phyloP scores from a whole-genome alignment of 2,888 invertebrate species.

The Hirudinaria manillensis region DNA sequence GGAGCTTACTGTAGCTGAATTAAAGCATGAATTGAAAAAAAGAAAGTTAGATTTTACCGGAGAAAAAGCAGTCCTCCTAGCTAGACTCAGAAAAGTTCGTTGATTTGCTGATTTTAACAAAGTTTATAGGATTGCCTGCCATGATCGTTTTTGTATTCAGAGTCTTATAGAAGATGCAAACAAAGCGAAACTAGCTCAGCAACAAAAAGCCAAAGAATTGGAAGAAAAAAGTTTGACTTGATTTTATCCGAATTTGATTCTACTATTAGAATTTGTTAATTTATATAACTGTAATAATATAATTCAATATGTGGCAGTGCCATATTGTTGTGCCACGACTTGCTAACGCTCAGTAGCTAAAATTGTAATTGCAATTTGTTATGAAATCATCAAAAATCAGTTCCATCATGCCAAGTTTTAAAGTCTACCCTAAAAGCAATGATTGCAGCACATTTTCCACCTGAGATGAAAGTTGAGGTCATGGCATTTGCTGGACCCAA shows the following conservation, averaged over 20 bases:
- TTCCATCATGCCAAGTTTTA: too few relatives aligned
- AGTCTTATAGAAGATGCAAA: neutral
- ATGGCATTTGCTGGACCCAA: too few relatives aligned
- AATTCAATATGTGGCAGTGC: too few relatives aligned
- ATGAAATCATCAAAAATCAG: too few relatives aligned
- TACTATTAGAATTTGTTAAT: neutral
- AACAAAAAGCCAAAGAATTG: neutral
- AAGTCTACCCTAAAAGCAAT: too few relatives aligned
- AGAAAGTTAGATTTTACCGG: conserved; percentile 26
- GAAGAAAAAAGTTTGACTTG: conserved; percentile 10
- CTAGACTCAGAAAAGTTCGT: conserved; percentile 41
- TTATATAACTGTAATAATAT: too few relatives aligned
- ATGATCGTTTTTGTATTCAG: neutral
- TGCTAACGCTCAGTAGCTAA: too few relatives aligned
- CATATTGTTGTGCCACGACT: too few relatives aligned
- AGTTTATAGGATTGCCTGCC: neutral
- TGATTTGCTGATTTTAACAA: neutral
- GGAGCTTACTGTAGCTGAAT: conserved; percentile 27
- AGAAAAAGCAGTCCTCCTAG: conserved; percentile 16
- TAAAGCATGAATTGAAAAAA: conserved; percentile 29
- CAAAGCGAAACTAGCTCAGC: neutral
- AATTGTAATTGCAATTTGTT: too few relatives aligned
- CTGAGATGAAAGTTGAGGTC: too few relatives aligned
- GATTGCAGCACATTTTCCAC: too few relatives aligned
- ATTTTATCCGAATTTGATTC: neutral